Percentiles rank a stretch among this genome's conserved stretches.
phyloP scores from a whole-genome alignment of 2,888 invertebrate genomes.

The Caradrina clavipalpis region DNA sequence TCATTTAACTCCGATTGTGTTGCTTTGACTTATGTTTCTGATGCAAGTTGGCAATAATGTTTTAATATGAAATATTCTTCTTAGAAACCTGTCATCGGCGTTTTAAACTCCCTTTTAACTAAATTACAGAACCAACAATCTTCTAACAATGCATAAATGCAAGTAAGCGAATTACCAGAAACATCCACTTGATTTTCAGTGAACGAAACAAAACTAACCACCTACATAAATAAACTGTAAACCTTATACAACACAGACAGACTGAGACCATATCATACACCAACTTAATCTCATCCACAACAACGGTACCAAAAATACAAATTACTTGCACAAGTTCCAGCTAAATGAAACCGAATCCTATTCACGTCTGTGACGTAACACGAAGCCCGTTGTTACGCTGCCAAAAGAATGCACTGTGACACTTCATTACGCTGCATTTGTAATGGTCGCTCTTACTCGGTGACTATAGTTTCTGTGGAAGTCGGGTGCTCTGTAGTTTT shows the following conservation, averaged over 20 bases:
- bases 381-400: conserved; percentile 1
- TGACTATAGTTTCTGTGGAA: conserved; percentile 15
- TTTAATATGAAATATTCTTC: too few relatives aligned
- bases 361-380: conserved; percentile 14
- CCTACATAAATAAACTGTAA: background rate
- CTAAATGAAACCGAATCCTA: conserved; percentile 9
- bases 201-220: too few relatives aligned
- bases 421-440: conserved; percentile 62
- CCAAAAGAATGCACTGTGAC: conserved; percentile 47
- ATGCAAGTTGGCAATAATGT: too few relatives aligned
- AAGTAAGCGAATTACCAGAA: too few relatives aligned
- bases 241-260: background rate
- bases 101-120: too few relatives aligned
- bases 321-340: background rate
- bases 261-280: conserved; percentile 12
- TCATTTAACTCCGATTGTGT: too few relatives aligned
- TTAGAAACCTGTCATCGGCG: too few relatives aligned
- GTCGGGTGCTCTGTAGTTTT: conserved; percentile 19
- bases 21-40: too few relatives aligned
- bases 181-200: too few relatives aligned
- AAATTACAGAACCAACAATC: too few relatives aligned
- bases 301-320: background rate
- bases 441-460: conserved; percentile 12
- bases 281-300: background rate
- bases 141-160: too few relatives aligned